Evolutionary conservation across 2,113 vertebrate species (phyloP).

Genomic region (Oryzias curvinotus): DNA sequence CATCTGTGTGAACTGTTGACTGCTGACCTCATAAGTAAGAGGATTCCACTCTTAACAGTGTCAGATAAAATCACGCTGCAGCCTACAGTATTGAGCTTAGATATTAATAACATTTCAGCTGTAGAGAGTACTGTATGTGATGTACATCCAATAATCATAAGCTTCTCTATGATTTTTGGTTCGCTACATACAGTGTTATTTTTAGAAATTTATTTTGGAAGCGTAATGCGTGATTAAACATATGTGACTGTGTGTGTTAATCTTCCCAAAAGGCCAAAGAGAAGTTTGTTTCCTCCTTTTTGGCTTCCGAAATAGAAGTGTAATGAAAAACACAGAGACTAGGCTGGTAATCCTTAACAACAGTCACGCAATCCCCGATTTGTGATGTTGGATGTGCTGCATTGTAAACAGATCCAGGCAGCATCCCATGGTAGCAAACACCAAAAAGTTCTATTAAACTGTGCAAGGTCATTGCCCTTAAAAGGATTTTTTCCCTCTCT

Average conservation of each 20-base stretch:
- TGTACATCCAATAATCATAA: slow-evolving; percentile 45
- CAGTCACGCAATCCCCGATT: slow-evolving; percentile 68
- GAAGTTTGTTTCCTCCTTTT: slow-evolving; percentile 5
- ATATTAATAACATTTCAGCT: slow-evolving; percentile 66
- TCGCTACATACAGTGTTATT: slow-evolving; percentile 18
- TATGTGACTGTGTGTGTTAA: slow-evolving; percentile 21
- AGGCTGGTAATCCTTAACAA: slow-evolving; percentile 63
- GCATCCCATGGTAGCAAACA: slow-evolving; percentile 44
- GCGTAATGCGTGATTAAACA: slow-evolving; percentile 1
- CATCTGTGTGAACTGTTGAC: slow-evolving; percentile 67
- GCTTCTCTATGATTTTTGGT: slow-evolving; percentile 53
- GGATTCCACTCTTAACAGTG: slow-evolving; percentile 68
- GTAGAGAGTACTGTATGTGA: slow-evolving; percentile 28
- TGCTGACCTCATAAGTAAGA: slow-evolving; percentile 75
- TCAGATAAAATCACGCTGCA: slow-evolving; percentile 63
- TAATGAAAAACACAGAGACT: slow-evolving; percentile 64
- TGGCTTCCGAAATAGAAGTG: slow-evolving; percentile 59
- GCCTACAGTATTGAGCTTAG: slow-evolving; percentile 70
- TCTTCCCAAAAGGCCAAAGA: slow-evolving; percentile 31
- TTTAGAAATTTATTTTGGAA: slow-evolving; percentile 43
- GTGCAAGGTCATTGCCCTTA: slow-evolving; percentile 56
- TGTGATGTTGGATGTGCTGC: slow-evolving; percentile 67
- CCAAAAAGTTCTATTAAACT: slow-evolving; percentile 46
- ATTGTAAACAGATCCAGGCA: slow-evolving; percentile 57
- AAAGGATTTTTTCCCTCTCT: background rate